Evolutionary conservation across 2,797 vertebrate genomes (phyloP), one percentile per base, ranked within the genome.

Genomic region (Gadopsis bispinosus): DNA sequence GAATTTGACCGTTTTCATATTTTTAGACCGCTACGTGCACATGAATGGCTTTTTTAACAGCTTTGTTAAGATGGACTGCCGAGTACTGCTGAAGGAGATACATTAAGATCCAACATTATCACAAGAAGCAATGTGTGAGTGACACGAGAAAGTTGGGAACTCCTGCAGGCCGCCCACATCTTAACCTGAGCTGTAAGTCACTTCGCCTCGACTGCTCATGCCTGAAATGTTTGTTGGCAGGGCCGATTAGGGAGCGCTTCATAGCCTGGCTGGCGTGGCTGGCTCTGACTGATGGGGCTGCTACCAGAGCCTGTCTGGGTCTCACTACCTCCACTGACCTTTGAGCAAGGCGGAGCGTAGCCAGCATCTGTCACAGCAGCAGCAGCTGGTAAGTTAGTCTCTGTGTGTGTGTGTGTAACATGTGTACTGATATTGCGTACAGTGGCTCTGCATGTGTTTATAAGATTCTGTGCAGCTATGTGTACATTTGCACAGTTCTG

Each of bases 261-360:
- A 51, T 51, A 66, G 31, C 47, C 63, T 22, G 53, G 22, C 75
- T 74, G 5, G 8, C 62, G 43, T 39, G 41, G 43, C 69, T 62
- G 50, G 43, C 10, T 45, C 65, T 77, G 50, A 60, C 45, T 70
- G 68, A 78, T 63, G 75, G 51, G 55, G 29, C 68, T 67, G 69
- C 69, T 45, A 33, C 55, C 55, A n/a, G 55, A 60, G 59, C 39
- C 66, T 14, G 80, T 69, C 79, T 50, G 48, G 54, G 66, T 80
- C 74, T 12, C 29, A 84, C 75, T 79, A 75, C 69, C 75, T 72
- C 66, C 29, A 50, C 4, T 80, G 79, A 84, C 79, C 77, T 88
- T 73, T 77, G 55, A 84, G 68, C 61, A 51, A 71, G 75, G 54
- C 10, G n/a, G 60, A 48, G n/a, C 13, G 60, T 3, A 69, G 68